A percentile compares a stretch with the other conserved stretches of the same genome.
These are phyloP conservation scores for Poecile atricapillus DNA, from an alignment of 2,113 vertebrate species.

Conservation along the genomic window DNA sequence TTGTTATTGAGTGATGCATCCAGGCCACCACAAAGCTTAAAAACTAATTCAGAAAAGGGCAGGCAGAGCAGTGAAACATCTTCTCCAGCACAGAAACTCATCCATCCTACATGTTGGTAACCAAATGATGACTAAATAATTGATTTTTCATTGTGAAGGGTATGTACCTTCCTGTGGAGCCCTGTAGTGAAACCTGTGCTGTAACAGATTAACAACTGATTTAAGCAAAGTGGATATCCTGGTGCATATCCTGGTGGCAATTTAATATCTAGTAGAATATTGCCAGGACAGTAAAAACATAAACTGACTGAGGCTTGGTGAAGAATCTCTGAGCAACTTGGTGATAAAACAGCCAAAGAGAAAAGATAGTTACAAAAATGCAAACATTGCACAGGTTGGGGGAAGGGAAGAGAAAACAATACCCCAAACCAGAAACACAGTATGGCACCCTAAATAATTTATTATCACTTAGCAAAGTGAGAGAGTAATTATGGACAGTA, in stretches of 20 bases:
- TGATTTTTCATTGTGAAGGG: not conserved
- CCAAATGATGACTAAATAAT: not conserved
- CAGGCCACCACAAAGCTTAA: not conserved
- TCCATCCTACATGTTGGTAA: not conserved
- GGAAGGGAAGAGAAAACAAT: not conserved
- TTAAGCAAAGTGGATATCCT: not conserved
- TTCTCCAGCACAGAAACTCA: not conserved
- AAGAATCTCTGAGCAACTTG: not conserved
- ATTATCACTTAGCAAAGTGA: not conserved
- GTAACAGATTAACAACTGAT: not conserved
- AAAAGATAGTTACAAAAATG: not conserved
- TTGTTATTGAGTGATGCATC: not conserved
- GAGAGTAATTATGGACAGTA: not conserved
- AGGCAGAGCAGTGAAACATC: not conserved
- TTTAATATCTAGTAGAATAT: not conserved
- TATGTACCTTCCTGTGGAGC: not conserved
- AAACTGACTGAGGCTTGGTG: not conserved
- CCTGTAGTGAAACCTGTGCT: not conserved
- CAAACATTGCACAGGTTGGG: not conserved
- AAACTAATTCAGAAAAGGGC: not conserved
- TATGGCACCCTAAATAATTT: not conserved
- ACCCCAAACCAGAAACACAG: not conserved
- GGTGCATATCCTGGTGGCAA: not conserved
- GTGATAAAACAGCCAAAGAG: not conserved
- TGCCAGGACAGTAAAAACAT: not conserved